These are phyloP conservation scores for Melanotaenia duboulayi DNA, from an alignment of 2,113 vertebrate genomes.

Conservation along the genomic window DNA sequence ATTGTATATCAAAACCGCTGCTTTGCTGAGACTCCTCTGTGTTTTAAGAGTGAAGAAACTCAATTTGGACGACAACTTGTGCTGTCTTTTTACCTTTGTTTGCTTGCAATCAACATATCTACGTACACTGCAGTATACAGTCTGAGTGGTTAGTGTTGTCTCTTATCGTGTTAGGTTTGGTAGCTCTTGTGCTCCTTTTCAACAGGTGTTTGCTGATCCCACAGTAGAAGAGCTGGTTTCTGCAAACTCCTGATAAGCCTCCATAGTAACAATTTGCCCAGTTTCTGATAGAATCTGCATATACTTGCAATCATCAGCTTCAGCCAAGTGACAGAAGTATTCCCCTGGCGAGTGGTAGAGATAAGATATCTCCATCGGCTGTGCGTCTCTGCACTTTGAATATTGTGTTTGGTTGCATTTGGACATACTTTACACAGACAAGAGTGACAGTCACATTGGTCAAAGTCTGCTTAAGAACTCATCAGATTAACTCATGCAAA, in stretches of 20 bases:
- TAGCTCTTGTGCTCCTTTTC: constrained; percentile 42
- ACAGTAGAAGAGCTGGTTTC: constrained; percentile 34
- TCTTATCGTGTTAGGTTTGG: constrained; percentile 59
- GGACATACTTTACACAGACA: constrained; percentile 56
- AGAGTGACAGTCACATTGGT: constrained; percentile 24
- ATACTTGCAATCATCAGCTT: constrained; percentile 55
- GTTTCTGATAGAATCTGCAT: constrained; percentile 69
- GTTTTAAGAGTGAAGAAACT: constrained; percentile 39
- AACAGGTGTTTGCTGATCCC: constrained; percentile 70
- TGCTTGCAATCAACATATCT: constrained; percentile 14
- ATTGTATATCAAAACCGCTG: not conserved
- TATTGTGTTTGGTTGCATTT: constrained; percentile 54
- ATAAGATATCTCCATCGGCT: constrained; percentile 64
- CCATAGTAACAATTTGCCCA: constrained; percentile 12
- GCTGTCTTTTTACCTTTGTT: not conserved
- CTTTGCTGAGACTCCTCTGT: not conserved
- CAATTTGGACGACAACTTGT: constrained; percentile 32
- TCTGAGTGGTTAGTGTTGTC: not conserved
- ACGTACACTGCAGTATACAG: constrained; percentile 11
- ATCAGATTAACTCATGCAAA: constrained; percentile 40
- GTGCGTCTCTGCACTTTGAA: constrained; percentile 64
- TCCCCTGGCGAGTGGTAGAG: constrained; percentile 35
- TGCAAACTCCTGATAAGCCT: constrained; percentile 75
- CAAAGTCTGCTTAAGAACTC: constrained; percentile 39
- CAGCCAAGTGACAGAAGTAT: constrained; percentile 72